Base-by-base conservation (phyloP, 2,113 vertebrate species). In the Neogobius melanostomus region DNA sequence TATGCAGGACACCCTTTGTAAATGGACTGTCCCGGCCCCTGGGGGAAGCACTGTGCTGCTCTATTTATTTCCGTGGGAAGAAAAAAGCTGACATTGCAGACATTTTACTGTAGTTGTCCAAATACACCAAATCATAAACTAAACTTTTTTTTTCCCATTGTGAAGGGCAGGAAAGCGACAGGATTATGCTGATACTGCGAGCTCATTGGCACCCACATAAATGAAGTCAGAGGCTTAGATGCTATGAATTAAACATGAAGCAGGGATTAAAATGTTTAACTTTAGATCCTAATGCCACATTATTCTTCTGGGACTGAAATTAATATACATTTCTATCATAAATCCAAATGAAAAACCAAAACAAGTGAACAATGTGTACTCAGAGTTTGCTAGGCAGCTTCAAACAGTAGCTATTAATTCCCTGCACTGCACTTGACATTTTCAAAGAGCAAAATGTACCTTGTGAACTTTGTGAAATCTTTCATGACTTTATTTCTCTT, bases 31-130 rank as follows among this genome's bases (percentile, higher is more conserved):
- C 64, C 64, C 16, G 68, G 69, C 62, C 66, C 11, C 54, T 10
- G 65, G 78, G 59, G 57, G 21, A n/a, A 6, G 42, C 11, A 15
- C 50, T 28, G 45, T 77, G 62, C 36, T 6, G 72, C 66, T 72
- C 66, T 52, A 63, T 57, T 72, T 65, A 71, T 79, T 73, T 79
- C 67, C 12, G 4, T 57, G 63, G 15, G 46, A 28, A 64, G 44
- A 57, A 82, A 82, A 82, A 75, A 82, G 83, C 83, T 82, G 77
- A 74, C 75, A 71, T 63, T 66, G 81, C 68, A 77, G 59, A 76
- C 11, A 4, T 72, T 83, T 79, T 68, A 76, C 0, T 54, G 65
- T 17, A 59, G 8, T 48, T 9, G 16, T 44, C 56, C 10, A 36
- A 28, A 68, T 56, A 75, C 49, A 17, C 47, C 36, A 67, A 62